Conservation (phyloP, 2,113 vertebrate species). For the Suncus etruscus region DNA sequence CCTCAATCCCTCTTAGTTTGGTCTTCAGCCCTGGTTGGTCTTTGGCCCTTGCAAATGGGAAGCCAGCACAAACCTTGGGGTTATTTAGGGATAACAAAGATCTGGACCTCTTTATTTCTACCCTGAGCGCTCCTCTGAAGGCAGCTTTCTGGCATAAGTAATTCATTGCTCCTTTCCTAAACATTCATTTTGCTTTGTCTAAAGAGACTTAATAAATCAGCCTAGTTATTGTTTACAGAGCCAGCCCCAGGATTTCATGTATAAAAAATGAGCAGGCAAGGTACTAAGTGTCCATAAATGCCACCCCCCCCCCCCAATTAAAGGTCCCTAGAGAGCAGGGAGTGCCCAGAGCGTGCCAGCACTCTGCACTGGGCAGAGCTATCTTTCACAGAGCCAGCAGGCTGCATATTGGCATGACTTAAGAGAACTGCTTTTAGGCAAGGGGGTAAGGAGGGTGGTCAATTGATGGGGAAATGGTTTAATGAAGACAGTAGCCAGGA, state of each 20-base stretch:
- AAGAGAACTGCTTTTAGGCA: neutral
- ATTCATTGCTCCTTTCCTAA: slow-evolving; percentile 69
- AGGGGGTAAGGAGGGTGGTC: neutral
- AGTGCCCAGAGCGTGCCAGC: neutral
- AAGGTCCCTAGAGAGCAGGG: slow-evolving; percentile 19
- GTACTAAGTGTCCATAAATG: slow-evolving; percentile 1
- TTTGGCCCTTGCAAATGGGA: slow-evolving; percentile 60
- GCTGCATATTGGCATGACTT: neutral
- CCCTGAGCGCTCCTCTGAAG: slow-evolving; percentile 67
- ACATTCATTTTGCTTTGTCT: slow-evolving; percentile 56
- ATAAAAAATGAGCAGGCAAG: slow-evolving; percentile 34
- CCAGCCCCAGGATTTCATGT: slow-evolving; percentile 48
- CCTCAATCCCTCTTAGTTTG: neutral
- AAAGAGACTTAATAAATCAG: slow-evolving; percentile 38
- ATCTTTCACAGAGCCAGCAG: neutral
- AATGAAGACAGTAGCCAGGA: slow-evolving; percentile 38
- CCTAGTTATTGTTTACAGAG: slow-evolving; percentile 1
- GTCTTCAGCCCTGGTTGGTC: slow-evolving; percentile 48
- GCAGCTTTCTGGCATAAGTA: slow-evolving; percentile 69
- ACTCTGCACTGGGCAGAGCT: neutral
- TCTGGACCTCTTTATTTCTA: slow-evolving; percentile 51
- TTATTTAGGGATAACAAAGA: slow-evolving; percentile 78
- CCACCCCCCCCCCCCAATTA: neutral
- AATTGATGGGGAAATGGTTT: neutral
- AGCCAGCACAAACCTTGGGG: slow-evolving; percentile 77